phyloP scores from a whole-genome alignment of 2,888 invertebrate genomes.

The Tolmerus cingulatus region DNA sequence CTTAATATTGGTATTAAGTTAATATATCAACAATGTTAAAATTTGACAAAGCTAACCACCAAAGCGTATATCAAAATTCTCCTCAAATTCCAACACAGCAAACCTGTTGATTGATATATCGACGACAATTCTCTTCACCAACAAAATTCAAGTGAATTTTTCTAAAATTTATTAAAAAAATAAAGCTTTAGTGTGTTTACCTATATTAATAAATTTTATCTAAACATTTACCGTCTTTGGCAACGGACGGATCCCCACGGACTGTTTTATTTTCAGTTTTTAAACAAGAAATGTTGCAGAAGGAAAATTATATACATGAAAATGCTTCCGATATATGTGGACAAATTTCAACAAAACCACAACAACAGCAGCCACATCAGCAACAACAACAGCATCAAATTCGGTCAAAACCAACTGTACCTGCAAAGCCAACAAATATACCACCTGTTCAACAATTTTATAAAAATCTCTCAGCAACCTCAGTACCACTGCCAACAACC shows the following conservation, averaged over 20 bases:
- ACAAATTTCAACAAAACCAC: conserved; percentile 16
- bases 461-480: background rate
- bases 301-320: conserved; percentile 2
- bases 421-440: conserved; percentile 62
- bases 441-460: conserved; percentile 57
- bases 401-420: conserved; percentile 60
- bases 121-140: background rate
- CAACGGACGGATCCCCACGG: too few relatives aligned
- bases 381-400: conserved; percentile 16
- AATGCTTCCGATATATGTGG: conserved; percentile 27
- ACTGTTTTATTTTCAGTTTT: background rate
- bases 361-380: background rate
- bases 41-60: background rate
- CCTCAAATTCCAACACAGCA: background rate
- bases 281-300: conserved; percentile 31
- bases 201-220: too few relatives aligned
- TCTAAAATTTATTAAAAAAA: background rate
- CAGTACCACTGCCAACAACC: conserved; percentile 10
- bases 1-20: background rate
- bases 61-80: background rate
- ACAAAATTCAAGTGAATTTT: background rate
- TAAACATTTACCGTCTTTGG: too few relatives aligned
- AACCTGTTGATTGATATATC: background rate
- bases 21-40: background rate
- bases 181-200: background rate